Evolutionary conservation across 2,888 invertebrate genomes (phyloP).

Genomic region (Chirona hameri): DNA sequence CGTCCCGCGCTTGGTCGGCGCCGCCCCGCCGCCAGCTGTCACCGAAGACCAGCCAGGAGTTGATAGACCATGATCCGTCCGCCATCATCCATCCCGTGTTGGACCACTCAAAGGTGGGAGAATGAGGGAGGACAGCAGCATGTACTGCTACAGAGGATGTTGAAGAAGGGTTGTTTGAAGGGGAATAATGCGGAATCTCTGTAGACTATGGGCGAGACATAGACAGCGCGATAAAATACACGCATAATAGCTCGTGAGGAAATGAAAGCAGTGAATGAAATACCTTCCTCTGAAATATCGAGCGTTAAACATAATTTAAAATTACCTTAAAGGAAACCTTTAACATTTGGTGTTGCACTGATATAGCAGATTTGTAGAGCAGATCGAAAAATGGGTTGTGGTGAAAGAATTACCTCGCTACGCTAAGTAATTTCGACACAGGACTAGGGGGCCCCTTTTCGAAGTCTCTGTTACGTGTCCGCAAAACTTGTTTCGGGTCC

Average conservation of each 20-base stretch:
- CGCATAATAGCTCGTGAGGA: background rate
- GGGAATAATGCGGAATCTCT: background rate
- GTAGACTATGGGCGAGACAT: background rate
- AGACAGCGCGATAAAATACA: background rate
- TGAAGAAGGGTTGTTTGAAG: background rate
- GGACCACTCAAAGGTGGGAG: conserved; percentile 5
- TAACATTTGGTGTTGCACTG: too few relatives aligned
- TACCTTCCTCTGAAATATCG: background rate
- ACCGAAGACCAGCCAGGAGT: conserved; percentile 41
- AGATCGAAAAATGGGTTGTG: too few relatives aligned
- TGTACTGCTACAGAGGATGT: background rate
- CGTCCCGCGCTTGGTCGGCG: background rate
- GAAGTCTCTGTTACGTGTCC: too few relatives aligned
- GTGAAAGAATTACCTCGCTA: too few relatives aligned
- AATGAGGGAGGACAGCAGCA: too few relatives aligned
- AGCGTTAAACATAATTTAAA: background rate
- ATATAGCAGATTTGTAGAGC: too few relatives aligned
- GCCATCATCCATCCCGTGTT: conserved; percentile 41
- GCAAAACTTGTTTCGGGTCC: too few relatives aligned
- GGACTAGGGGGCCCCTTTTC: too few relatives aligned
- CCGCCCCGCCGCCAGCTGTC: background rate
- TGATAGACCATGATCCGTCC: conserved; percentile 45
- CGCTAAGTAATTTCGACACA: too few relatives aligned
- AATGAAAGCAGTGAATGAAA: background rate
- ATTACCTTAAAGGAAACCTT: too few relatives aligned